Evolutionary conservation across 2,113 vertebrate species (phyloP), one percentile per base, ranked within the genome.

Genomic region (Carassius auratus): DNA sequence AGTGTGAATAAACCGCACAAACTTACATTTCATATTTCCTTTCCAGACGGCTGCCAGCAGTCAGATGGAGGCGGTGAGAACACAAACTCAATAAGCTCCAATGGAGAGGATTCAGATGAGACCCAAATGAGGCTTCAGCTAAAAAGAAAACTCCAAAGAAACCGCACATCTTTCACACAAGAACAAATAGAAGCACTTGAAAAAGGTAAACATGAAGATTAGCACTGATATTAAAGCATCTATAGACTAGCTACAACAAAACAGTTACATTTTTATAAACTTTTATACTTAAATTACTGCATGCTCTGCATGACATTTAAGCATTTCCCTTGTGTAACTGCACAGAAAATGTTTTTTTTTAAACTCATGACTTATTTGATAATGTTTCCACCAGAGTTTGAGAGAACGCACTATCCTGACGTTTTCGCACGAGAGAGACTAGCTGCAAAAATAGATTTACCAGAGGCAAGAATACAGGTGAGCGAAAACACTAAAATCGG

Each of bases 401-500:
- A 99, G 93, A 96, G 98, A 92, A 99, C 98, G 89, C 98, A 99
- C 90, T 99, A 99, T 86, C 98, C 98, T 1, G 98, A 99, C 92
- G 98, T 99, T 76, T 99, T 99, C 92, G 98, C 98, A 76, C 94
- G 98, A 87, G 98, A 99, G 93, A 97, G 98, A 93, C 96, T 99
- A 91, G 98, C 98, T 78, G 97, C 97, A 92, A 99, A 99, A 97
- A 99, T 99, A 92, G 98, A 99, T 92, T 96, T 99, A 80, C 98
- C 98, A 84, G 98, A 99, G 93, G 98, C 98, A 78, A 97, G 98
- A 94, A 99, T 99, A 97, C 98, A 99, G 97, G 98, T 99, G 94
- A 88, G 81, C 57, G 14, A 36, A 80, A 62, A 42, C 36, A 64
- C 5, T 21, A 5, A 36, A 52, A 17, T 8, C 19, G 8, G 23